Evolutionary conservation across 30 jellyfish, hydroid and myxozoan genomes (phyloP), one percentile per base, ranked within the genome.

Genomic region (Hydractinia symbiolongicarpus): DNA sequence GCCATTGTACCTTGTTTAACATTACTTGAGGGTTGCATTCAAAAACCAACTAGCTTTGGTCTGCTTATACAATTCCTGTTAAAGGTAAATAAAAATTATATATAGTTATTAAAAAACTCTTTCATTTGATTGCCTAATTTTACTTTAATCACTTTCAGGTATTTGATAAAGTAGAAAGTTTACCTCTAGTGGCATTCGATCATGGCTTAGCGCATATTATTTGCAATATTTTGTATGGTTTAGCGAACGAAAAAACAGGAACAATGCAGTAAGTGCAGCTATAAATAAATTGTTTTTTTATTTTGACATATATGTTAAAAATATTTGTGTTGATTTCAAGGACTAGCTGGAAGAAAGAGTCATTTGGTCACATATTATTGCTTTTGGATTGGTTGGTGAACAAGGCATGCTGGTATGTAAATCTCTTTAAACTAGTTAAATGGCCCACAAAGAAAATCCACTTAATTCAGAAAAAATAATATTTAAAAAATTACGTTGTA

Each of bases 1-100:
- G 95, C 96, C 16, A 87, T 93, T 85, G 96, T 88, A 15, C 95
- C 98, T 0, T 93, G 94, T 55, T 54, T 93, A 73, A 79, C 96
- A 21, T 67, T 93, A 54, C 89, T 93, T 17, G 94, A 93, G 61
- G 89, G 87, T 78, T 80, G 95, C 54, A 84, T 87, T 7, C 96
- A 82, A 52, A 87, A 75, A 57, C 95, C 98, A 10, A 50, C 89
- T 11, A 72, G 77, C 50, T 93, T 89, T 73, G 90, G 81, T 71
- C 49, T 82, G 4, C 84, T 93, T 16, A 78, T 86, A 60, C 68
- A 58, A 76, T 58, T 82, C n/a, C 75, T 91, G 67, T 66, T 81
- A 8, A 86, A 90, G 90, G 95, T 90, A 79, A 40, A 64, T 30
- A 30, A 30, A 30, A 30, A 30, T 30, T 30, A 30, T 30, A 30